Evolutionary conservation across 2,888 invertebrate genomes (phyloP).

Genomic region (Venustoraphidia nigricollis): DNA sequence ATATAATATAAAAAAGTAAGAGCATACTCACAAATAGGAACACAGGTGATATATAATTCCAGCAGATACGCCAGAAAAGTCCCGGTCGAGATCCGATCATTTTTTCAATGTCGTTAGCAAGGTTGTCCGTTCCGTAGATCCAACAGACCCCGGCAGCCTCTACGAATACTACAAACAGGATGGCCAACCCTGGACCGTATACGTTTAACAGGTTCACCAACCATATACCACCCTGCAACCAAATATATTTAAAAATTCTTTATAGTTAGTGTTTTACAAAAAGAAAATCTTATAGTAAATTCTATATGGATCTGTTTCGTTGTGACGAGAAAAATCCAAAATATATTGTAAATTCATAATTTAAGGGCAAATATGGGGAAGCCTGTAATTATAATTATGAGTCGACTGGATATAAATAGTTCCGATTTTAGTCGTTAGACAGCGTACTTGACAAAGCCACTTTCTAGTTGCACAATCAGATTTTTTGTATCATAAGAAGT

Average conservation of each 20-base stretch:
- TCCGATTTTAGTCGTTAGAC: too few species aligned
- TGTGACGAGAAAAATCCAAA: background rate
- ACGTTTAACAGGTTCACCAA: slow-evolving; percentile 75
- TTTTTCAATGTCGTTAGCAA: slow-evolving; percentile 62
- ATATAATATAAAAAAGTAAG: too few species aligned
- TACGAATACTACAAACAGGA: slow-evolving; percentile 80
- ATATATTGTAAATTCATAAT: too few species aligned
- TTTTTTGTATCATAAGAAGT: too few species aligned
- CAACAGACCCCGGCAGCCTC: slow-evolving; percentile 82
- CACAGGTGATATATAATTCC: slow-evolving; percentile 76
- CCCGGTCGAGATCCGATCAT: slow-evolving; percentile 73
- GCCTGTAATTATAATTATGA: too few species aligned
- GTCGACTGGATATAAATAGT: too few species aligned
- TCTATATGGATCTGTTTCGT: background rate
- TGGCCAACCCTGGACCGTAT: slow-evolving; percentile 75
- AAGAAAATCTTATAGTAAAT: too few species aligned
- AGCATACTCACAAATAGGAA: slow-evolving; percentile 58
- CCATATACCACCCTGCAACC: slow-evolving; percentile 65
- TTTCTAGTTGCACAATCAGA: too few species aligned
- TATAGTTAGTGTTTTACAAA: background rate
- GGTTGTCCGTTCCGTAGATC: slow-evolving; percentile 74
- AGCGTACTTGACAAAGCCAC: too few species aligned
- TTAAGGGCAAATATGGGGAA: too few species aligned
- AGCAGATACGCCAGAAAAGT: slow-evolving; percentile 67
- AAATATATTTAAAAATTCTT: background rate